A percentile compares a stretch with the other conserved stretches of the same genome.
Conservation (phyloP, 2,888 invertebrate species). For the Aelia acuminata region DNA sequence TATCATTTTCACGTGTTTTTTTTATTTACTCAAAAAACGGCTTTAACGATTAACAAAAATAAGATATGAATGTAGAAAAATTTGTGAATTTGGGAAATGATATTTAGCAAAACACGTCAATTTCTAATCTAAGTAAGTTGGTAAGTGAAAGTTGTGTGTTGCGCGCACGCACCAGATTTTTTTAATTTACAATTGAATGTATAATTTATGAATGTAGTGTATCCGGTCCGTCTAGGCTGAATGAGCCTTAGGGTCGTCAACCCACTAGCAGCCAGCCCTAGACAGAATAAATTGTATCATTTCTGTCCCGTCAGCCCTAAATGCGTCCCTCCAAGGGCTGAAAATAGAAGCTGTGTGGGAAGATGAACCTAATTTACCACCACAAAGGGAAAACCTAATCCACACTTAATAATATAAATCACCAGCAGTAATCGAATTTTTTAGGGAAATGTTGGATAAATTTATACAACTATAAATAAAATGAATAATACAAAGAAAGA, state of each 20-base stretch:
- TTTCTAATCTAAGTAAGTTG: too few relatives aligned
- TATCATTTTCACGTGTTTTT: too few relatives aligned
- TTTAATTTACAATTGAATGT: too few relatives aligned
- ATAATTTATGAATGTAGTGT: too few relatives aligned
- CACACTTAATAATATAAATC: not conserved
- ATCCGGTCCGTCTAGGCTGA: not conserved
- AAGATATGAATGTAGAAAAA: too few relatives aligned
- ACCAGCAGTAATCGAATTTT: not conserved
- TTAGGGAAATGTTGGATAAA: not conserved
- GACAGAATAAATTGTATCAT: not conserved
- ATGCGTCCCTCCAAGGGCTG: not conserved
- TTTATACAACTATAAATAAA: not conserved
- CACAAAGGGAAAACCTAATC: not conserved
- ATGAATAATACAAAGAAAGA: not conserved
- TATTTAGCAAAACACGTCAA: too few relatives aligned
- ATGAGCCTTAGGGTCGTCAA: not conserved
- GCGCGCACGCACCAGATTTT: too few relatives aligned
- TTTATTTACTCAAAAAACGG: too few relatives aligned
- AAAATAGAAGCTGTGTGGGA: constrained; percentile 21
- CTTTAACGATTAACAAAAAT: too few relatives aligned
- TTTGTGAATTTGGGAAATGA: too few relatives aligned
- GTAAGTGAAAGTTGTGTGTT: too few relatives aligned
- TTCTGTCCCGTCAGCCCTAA: not conserved
- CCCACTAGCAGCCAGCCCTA: not conserved
- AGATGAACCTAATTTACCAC: not conserved